A percentile compares a stretch with the other conserved stretches of the same genome.
Conservation (phyloP, 2,888 invertebrate species). For the Endotricha flammealis region DNA sequence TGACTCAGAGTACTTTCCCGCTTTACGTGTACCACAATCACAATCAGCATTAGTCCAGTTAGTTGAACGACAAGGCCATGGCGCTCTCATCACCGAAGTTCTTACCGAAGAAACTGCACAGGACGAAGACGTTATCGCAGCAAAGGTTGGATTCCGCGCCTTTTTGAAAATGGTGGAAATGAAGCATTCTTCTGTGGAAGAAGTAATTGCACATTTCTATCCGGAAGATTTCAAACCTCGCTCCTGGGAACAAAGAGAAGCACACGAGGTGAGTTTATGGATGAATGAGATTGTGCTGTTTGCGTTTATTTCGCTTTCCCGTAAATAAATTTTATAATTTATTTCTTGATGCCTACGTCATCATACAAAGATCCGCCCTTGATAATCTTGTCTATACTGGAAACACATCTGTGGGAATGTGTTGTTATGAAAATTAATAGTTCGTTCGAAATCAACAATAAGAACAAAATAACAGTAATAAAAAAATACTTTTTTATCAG, state of each 20-base stretch:
- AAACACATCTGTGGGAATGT: too few relatives aligned
- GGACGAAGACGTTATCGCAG: constrained; percentile 86
- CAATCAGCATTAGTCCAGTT: constrained; percentile 91
- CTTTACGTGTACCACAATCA: constrained; percentile 87
- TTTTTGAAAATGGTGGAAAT: constrained; percentile 91
- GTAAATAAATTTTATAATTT: too few relatives aligned
- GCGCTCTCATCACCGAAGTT: constrained; percentile 88
- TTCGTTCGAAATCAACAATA: neutral
- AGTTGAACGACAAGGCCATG: constrained; percentile 90
- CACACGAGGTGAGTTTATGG: constrained; percentile 77
- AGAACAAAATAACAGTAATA: constrained; percentile 8
- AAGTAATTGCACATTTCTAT: constrained; percentile 88
- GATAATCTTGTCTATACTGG: too few relatives aligned
- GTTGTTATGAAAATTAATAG: too few relatives aligned
- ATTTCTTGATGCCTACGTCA: too few relatives aligned
- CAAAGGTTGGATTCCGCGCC: constrained; percentile 90
- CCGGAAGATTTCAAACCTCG: constrained; percentile 90
- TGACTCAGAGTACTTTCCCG: constrained; percentile 87
- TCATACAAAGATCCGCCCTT: too few relatives aligned
- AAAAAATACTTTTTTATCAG: too few relatives aligned
- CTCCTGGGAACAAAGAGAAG: constrained; percentile 87
- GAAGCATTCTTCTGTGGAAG: constrained; percentile 88
- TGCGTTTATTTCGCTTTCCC: too few relatives aligned
- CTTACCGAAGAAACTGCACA: constrained; percentile 88
- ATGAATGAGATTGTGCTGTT: too few relatives aligned